Conservation (phyloP, 2,113 vertebrate species). For the Hystrix cristata region DNA sequence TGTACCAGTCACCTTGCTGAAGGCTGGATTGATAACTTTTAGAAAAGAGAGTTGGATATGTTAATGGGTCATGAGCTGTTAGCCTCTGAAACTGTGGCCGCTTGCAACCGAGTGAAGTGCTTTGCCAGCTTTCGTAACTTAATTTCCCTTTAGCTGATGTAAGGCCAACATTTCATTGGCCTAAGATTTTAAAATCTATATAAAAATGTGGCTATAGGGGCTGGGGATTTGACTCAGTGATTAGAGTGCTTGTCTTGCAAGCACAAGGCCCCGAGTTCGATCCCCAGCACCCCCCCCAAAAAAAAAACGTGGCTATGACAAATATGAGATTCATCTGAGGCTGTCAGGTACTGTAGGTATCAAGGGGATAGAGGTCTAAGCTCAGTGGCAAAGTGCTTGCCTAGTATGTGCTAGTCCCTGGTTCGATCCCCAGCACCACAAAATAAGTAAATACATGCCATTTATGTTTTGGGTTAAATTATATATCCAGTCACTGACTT, state of each 20-base stretch:
- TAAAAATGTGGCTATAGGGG: not conserved
- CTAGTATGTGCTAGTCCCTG: too few relatives aligned
- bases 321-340: not conserved
- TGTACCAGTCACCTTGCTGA: not conserved
- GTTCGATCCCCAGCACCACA: not conserved
- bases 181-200: not conserved
- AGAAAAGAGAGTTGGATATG: not conserved
- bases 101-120: not conserved
- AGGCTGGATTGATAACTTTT: not conserved
- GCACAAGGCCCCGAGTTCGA: too few relatives aligned
- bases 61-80: not conserved
- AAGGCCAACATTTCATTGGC: not conserved
- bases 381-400: not conserved
- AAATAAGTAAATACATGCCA: not conserved
- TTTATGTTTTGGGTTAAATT: constrained; percentile 31
- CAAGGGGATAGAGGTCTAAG: not conserved
- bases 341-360: not conserved
- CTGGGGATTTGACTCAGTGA: too few relatives aligned
- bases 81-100: too few relatives aligned
- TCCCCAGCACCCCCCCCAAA: too few relatives aligned
- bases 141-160: not conserved
- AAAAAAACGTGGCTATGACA: not conserved
- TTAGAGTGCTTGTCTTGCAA: too few relatives aligned
- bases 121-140: not conserved
- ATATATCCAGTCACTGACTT: not conserved